These are phyloP conservation scores for Ia io DNA, from an alignment of 2,113 vertebrate genomes.

Conservation along the genomic window DNA sequence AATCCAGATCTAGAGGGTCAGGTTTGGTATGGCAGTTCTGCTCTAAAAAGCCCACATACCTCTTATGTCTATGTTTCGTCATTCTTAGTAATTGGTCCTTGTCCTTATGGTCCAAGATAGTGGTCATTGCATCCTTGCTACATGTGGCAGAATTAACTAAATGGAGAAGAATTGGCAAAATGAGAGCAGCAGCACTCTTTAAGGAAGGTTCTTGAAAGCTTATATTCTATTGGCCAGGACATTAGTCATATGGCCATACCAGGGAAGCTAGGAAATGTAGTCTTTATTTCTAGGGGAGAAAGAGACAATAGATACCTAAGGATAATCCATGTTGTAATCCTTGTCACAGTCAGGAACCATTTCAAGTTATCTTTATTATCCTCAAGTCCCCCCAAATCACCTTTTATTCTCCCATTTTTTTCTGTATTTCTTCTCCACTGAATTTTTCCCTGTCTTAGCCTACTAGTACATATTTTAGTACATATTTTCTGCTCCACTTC, in stretches of 20 bases:
- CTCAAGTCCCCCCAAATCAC: background rate
- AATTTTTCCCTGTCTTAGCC: background rate
- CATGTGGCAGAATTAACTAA: background rate
- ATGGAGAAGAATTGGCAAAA: background rate
- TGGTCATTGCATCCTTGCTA: background rate
- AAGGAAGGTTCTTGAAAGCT: background rate
- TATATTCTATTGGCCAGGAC: background rate
- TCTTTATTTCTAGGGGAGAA: background rate
- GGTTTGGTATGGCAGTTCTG: background rate
- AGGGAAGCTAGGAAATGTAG: constrained; percentile 30
- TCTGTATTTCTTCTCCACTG: background rate
- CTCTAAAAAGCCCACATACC: background rate
- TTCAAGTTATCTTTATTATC: background rate
- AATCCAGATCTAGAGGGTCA: background rate
- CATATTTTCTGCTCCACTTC: background rate
- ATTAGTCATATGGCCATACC: background rate
- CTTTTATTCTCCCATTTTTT: background rate
- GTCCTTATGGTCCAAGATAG: background rate
- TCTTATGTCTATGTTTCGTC: background rate
- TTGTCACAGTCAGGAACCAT: background rate
- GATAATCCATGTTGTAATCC: background rate
- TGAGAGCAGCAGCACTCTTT: background rate
- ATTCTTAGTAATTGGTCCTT: background rate
- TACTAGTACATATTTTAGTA: background rate
- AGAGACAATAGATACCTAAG: background rate